Evolutionary conservation across 2,113 vertebrate genomes (phyloP).

Genomic region (Donacobius atricapilla): DNA sequence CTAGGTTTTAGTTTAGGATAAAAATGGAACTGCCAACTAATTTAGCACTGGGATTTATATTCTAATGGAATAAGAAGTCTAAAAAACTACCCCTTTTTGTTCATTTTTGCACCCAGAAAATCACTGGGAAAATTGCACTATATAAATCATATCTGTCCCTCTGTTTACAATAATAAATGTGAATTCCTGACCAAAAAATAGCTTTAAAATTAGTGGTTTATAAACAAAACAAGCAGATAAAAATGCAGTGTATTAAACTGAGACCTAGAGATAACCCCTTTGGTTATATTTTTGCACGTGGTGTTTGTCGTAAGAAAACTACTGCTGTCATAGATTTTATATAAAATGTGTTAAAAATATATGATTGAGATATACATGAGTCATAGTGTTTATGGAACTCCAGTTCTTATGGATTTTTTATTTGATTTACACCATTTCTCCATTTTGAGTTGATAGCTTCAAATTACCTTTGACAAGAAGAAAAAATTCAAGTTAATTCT

Average conservation of each 20-base stretch:
- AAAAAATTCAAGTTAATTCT: background rate
- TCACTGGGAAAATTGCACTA: background rate
- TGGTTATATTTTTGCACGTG: background rate
- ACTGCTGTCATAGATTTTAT: background rate
- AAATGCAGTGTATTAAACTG: background rate
- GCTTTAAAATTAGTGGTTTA: background rate
- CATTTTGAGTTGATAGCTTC: background rate
- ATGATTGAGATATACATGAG: background rate
- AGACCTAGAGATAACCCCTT: background rate
- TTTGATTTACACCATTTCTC: background rate
- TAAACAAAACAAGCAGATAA: background rate
- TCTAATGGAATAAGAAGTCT: background rate
- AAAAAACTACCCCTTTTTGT: background rate
- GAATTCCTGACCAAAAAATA: background rate
- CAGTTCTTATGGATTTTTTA: background rate
- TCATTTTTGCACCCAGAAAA: background rate
- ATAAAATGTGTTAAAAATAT: background rate
- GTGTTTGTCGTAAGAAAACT: background rate
- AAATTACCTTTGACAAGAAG: background rate
- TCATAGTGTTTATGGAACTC: background rate
- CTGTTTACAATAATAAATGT: background rate
- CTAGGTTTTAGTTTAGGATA: background rate
- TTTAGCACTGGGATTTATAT: background rate
- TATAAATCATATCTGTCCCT: background rate
- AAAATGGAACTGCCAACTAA: background rate